Percentiles rank a stretch among this genome's conserved stretches.
Conservation (phyloP, 2,797 vertebrate species). For the Chromobotia macracanthus region DNA sequence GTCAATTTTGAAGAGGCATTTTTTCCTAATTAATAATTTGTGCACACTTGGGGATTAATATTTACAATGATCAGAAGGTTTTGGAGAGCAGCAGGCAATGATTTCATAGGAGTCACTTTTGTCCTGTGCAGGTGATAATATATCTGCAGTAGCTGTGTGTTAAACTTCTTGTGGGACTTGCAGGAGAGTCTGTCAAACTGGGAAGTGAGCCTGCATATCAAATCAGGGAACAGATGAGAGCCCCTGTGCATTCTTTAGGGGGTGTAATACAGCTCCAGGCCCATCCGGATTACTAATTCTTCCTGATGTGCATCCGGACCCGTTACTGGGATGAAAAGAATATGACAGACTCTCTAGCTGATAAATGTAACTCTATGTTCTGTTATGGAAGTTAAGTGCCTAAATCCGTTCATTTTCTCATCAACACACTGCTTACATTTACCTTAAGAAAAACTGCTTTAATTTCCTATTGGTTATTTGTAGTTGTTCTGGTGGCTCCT, state of each 20-base stretch:
- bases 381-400: conserved; percentile 5
- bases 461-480: no score
- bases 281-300: conserved; percentile 29
- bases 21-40: conserved; percentile 25
- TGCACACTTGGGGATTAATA: conserved; percentile 28
- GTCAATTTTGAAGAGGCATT: background rate
- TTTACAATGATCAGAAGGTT: conserved; percentile 20
- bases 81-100: background rate
- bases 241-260: background rate
- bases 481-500: no score
- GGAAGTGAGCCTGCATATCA: conserved; percentile 27
- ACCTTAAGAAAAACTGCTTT: background rate
- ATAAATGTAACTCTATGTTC: conserved; percentile 6
- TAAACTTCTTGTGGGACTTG: background rate
- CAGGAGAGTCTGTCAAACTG: conserved; percentile 27
- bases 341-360: conserved; percentile 1
- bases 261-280: conserved; percentile 8
- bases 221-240: conserved; percentile 22
- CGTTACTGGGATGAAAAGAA: background rate
- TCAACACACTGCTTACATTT: background rate
- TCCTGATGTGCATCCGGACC: conserved; percentile 14
- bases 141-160: background rate
- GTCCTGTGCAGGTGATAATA: no score
- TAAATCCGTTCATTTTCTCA: background rate
- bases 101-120: no score